Conservation (phyloP, 2,797 vertebrate genomes). For the Coregonus ussuriensis region DNA sequence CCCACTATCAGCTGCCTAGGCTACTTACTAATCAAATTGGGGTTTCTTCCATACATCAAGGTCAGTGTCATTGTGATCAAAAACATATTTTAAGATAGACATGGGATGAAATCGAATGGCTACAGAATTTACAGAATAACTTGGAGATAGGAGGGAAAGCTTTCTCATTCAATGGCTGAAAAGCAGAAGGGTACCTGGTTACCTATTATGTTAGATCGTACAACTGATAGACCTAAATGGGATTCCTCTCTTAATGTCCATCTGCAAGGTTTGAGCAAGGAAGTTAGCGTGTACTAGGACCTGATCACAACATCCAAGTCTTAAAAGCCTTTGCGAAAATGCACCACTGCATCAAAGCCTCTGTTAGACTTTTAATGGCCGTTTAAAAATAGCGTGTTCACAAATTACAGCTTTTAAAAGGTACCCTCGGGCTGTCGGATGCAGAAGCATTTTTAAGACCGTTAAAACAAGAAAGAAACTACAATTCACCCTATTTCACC, state of each 20-base stretch:
- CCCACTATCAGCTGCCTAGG: too few species aligned
- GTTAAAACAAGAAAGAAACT: slow-evolving; percentile 18
- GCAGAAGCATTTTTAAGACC: slow-evolving; percentile 30
- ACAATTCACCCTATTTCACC: slow-evolving; percentile 19
- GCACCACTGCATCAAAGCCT: not conserved
- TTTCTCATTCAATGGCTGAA: not conserved
- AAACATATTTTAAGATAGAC: too few species aligned
- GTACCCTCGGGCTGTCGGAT: slow-evolving; percentile 11
- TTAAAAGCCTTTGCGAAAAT: not conserved
- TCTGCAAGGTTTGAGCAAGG: not conserved
- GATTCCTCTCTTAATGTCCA: not conserved
- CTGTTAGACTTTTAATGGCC: slow-evolving; percentile 14
- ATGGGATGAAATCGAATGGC: too few species aligned
- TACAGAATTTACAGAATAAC: too few species aligned
- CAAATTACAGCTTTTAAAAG: slow-evolving; percentile 39
- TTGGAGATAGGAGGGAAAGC: not conserved
- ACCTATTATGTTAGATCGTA: not conserved
- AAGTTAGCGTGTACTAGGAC: not conserved
- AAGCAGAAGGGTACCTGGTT: not conserved
- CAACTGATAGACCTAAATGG: not conserved
- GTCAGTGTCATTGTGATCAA: too few species aligned
- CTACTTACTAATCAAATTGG: too few species aligned
- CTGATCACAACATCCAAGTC: not conserved
- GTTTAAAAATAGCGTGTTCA: slow-evolving; percentile 22
- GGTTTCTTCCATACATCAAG: too few species aligned